Percentiles rank a stretch among this genome's conserved stretches.
Evolutionary conservation across 1,140 invertebrate genomes (phyloP).

Genomic region (Adoxophyes honmai): DNA sequence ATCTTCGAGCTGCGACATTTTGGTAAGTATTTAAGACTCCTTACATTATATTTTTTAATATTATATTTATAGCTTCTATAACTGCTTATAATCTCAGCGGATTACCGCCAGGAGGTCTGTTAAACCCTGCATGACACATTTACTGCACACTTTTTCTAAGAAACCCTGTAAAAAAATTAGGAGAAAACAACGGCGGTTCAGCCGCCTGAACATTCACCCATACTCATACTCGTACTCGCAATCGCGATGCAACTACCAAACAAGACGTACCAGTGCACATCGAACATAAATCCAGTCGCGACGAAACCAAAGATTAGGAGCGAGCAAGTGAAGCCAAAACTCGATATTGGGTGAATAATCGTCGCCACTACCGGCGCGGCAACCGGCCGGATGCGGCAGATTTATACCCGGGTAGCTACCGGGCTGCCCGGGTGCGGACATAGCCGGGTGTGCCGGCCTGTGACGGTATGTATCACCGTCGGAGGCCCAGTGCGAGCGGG

Average conservation of each 20-base stretch:
- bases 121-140: too few relatives aligned
- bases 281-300: constrained; percentile 46
- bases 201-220: too few relatives aligned
- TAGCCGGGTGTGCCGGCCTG: constrained; percentile 41
- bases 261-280: constrained; percentile 15
- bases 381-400: constrained; percentile 66
- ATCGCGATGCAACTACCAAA: constrained; percentile 24
- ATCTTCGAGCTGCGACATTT: too few relatives aligned
- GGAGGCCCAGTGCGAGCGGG: not conserved
- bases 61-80: too few relatives aligned
- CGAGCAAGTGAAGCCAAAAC: constrained; percentile 71
- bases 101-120: too few relatives aligned
- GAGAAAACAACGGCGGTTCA: too few relatives aligned
- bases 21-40: too few relatives aligned
- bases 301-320: constrained; percentile 66
- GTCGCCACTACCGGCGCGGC: constrained; percentile 72
- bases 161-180: too few relatives aligned
- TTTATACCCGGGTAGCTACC: constrained; percentile 57
- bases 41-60: too few relatives aligned
- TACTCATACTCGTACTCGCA: not conserved
- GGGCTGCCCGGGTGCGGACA: constrained; percentile 1
- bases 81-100: too few relatives aligned
- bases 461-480: constrained; percentile 39
- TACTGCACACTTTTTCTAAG: too few relatives aligned
- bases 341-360: constrained; percentile 76